These are phyloP conservation scores for Mesitornis unicolor DNA, from an alignment of 2,113 vertebrate genomes.

Conservation along the genomic window DNA sequence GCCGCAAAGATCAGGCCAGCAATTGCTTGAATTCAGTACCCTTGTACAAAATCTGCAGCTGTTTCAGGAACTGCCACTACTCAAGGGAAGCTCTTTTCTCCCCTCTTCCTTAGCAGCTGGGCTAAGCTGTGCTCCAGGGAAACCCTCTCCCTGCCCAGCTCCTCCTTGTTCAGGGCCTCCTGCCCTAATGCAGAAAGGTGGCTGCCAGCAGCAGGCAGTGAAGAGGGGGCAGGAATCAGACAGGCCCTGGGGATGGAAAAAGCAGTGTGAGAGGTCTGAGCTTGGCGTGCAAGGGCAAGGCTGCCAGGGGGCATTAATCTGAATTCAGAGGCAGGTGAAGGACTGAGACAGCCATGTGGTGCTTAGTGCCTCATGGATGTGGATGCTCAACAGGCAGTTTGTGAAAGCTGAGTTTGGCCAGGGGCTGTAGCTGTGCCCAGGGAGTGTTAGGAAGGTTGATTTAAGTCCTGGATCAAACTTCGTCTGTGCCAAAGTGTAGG, in stretches of 20 bases:
- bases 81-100: neutral
- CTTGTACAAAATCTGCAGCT: slow-evolving; percentile 4
- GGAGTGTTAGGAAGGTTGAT: neutral
- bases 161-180: neutral
- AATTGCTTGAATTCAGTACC: neutral
- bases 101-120: neutral
- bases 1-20: neutral
- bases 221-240: neutral
- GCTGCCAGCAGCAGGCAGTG: neutral
- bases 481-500: neutral
- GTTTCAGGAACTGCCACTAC: neutral
- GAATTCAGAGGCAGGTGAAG: neutral
- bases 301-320: neutral
- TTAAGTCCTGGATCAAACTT: slow-evolving; percentile 13
- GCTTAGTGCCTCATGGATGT: neutral
- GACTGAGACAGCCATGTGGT: neutral
- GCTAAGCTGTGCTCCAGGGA: neutral
- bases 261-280: neutral
- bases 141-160: slow-evolving; percentile 7
- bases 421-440: neutral
- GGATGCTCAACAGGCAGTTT: neutral
- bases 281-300: neutral
- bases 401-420: neutral
- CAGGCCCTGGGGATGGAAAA: neutral
- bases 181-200: neutral